Evolutionary conservation across 2,797 vertebrate species (phyloP).

Genomic region (Neosilurus hyrtlii): DNA sequence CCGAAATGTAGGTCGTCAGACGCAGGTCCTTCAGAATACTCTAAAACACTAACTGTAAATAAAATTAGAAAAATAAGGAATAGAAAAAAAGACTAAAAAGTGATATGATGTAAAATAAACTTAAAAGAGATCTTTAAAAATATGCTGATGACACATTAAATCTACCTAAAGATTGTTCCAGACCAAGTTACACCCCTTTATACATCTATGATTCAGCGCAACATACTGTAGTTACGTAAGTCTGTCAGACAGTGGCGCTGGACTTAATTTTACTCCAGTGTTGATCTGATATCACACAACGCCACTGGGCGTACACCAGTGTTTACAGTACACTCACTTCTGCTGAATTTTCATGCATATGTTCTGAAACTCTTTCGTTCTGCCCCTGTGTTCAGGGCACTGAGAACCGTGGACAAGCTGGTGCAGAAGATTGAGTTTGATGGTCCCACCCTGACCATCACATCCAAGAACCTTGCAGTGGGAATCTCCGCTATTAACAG

Average conservation of each 20-base stretch:
- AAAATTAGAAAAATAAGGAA: too few relatives aligned
- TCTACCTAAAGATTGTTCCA: background rate
- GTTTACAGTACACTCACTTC: background rate
- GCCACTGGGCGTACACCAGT: background rate
- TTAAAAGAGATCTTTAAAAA: background rate
- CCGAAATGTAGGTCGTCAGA: conserved; percentile 76
- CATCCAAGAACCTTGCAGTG: conserved; percentile 82
- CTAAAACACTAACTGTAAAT: background rate
- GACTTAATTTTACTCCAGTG: background rate
- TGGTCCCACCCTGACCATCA: conserved; percentile 79
- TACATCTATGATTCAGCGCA: background rate
- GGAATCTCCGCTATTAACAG: conserved; percentile 81
- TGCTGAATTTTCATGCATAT: too few relatives aligned
- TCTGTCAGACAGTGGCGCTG: background rate
- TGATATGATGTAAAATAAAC: background rate
- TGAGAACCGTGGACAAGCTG: conserved; percentile 89
- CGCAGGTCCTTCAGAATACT: background rate
- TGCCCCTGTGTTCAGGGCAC: conserved; percentile 73
- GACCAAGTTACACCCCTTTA: too few relatives aligned
- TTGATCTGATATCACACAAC: background rate
- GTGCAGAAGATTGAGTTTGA: conserved; percentile 87
- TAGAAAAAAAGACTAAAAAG: background rate
- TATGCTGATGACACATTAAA: background rate
- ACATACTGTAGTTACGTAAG: background rate
- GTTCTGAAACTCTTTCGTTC: too few relatives aligned